Evolutionary conservation across 2,113 vertebrate genomes (phyloP).

Genomic region (Pycnonotus jocosus): DNA sequence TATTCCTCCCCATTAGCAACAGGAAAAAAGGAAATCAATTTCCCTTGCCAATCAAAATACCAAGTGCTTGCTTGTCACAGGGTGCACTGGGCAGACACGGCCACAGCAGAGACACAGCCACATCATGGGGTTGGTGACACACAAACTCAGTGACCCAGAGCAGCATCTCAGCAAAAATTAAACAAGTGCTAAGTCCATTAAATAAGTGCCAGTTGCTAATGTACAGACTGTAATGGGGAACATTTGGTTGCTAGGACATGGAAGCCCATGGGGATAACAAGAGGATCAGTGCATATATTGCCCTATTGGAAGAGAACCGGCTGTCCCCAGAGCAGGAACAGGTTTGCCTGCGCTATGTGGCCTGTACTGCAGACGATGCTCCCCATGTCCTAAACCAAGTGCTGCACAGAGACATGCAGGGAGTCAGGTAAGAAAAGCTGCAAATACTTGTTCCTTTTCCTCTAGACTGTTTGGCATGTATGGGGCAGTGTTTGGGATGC

Average conservation of each 20-base stretch:
- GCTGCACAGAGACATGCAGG: constrained; percentile 74
- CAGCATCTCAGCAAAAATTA: not conserved
- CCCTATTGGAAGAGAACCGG: constrained; percentile 72
- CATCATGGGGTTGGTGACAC: not conserved
- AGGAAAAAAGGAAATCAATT: not conserved
- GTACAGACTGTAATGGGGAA: constrained; percentile 18
- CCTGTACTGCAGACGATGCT: constrained; percentile 71
- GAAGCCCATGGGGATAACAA: constrained; percentile 72
- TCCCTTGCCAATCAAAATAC: not conserved
- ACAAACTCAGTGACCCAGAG: not conserved
- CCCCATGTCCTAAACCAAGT: constrained; percentile 66
- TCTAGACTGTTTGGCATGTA: not conserved
- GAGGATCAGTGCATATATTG: constrained; percentile 76
- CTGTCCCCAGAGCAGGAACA: constrained; percentile 36
- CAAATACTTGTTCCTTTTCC: not conserved
- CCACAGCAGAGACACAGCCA: not conserved
- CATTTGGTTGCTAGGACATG: constrained; percentile 69
- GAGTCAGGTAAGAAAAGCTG: constrained; percentile 71
- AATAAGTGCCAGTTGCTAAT: not conserved
- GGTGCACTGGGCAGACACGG: accelerated
- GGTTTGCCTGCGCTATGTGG: constrained; percentile 67
- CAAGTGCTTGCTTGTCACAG: not conserved
- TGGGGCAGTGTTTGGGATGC: not conserved
- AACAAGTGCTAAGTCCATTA: not conserved
- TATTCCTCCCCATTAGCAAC: not conserved